Percentiles rank a stretch among this genome's conserved stretches.
These are phyloP conservation scores for Microctenopoma stevenorrisi DNA, from an alignment of 2,797 vertebrate genomes.

Conservation along the genomic window DNA sequence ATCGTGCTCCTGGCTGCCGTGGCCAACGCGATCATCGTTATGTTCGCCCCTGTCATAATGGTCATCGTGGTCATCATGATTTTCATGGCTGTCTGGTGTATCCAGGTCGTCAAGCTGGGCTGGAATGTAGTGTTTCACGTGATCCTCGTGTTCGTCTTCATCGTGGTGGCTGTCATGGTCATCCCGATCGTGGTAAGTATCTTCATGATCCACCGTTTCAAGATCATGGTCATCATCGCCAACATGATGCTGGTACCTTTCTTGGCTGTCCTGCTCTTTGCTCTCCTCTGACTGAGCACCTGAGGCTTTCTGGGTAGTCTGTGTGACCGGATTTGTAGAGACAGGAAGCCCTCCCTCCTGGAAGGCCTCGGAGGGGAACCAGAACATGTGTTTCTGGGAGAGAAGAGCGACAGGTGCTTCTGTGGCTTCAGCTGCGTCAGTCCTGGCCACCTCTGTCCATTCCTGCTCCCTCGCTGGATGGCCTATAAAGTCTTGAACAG, in stretches of 20 bases:
- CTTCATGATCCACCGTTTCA: conserved; percentile 17
- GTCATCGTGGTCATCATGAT: conserved; percentile 46
- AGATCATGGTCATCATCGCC: conserved; percentile 48
- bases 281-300: conserved; percentile 68
- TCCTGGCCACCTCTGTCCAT: conserved; percentile 55
- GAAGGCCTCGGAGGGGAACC: conserved; percentile 90
- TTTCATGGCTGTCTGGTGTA: conserved; percentile 24
- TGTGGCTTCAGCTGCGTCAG: conserved; percentile 67
- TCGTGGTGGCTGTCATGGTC: conserved; percentile 44
- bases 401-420: conserved; percentile 86
- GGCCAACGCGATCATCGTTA: conserved; percentile 51
- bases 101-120: conserved; percentile 45
- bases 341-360: conserved; percentile 75
- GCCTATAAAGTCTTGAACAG: conserved; percentile 43
- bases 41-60: conserved; percentile 76
- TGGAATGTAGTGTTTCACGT: conserved; percentile 43
- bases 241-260: conserved; percentile 55
- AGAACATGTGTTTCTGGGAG: conserved; percentile 91
- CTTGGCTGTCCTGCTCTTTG: conserved; percentile 66
- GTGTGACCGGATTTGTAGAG: conserved; percentile 71
- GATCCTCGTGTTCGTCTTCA: conserved; percentile 39
- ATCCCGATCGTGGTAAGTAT: conserved; percentile 44
- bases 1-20: conserved; percentile 40
- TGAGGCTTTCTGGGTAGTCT: conserved; percentile 76
- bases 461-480: conserved; percentile 61